These are phyloP conservation scores for Protosalanx chinensis DNA, from an alignment of 2,797 vertebrate species.

Conservation along the genomic window DNA sequence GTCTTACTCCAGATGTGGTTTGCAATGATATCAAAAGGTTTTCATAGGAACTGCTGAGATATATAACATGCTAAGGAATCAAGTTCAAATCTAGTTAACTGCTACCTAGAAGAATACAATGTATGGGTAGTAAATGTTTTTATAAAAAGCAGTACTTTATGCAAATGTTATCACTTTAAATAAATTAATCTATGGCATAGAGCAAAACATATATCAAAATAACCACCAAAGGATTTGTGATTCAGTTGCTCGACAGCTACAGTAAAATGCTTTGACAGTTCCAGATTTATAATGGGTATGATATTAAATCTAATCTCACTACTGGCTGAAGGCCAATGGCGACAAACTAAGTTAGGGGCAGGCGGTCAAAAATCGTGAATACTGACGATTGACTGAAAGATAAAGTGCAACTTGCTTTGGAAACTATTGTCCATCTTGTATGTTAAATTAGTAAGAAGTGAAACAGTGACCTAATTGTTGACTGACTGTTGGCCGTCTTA, in stretches of 20 bases:
- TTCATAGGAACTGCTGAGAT: not conserved
- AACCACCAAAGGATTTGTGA: constrained; percentile 37
- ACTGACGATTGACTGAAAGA: constrained; percentile 63
- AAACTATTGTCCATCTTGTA: constrained; percentile 47
- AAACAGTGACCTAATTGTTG: constrained; percentile 15
- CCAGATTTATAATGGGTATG: constrained; percentile 5
- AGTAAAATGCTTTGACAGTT: constrained; percentile 40
- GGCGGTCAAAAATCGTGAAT: constrained; percentile 54
- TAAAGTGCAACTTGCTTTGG: constrained; percentile 77
- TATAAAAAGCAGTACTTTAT: constrained; percentile 27
- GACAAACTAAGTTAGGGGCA: constrained; percentile 19
- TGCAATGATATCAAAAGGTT: not conserved
- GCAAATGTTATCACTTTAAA: constrained; percentile 59
- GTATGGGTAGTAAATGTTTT: constrained; percentile 42
- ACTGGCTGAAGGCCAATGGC: constrained; percentile 26
- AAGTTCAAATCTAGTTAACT: not conserved
- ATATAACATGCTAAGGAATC: no score
- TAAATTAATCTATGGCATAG: constrained; percentile 75
- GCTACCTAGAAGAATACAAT: constrained; percentile 14
- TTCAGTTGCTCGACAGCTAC: constrained; percentile 40
- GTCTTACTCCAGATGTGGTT: no score
- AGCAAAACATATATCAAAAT: constrained; percentile 57
- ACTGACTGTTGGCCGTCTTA: constrained; percentile 12
- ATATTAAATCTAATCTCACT: constrained; percentile 13
- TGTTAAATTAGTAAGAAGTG: constrained; percentile 36